phyloP scores from a whole-genome alignment of 1,140 invertebrate species.

The Acromyrmex charruanus region DNA sequence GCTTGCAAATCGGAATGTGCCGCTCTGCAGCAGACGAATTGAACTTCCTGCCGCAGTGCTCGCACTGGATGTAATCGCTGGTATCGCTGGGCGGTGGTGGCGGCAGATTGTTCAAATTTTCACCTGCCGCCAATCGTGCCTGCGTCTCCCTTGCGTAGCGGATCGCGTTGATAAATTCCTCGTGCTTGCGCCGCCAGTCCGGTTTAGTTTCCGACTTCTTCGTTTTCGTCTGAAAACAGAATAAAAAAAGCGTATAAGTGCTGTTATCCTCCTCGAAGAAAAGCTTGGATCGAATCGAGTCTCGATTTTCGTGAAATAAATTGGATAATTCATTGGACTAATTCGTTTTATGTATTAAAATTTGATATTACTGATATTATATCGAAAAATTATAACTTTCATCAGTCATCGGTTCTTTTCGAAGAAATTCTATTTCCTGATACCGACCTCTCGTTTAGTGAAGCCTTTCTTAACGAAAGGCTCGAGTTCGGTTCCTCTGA shows the following conservation, averaged over 20 bases:
- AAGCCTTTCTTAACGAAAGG: slow-evolving; percentile 88
- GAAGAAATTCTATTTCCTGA: neutral
- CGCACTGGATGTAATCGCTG: slow-evolving; percentile 96
- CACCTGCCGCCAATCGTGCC: slow-evolving; percentile 93
- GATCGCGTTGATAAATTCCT: slow-evolving; percentile 96
- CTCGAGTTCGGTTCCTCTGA: slow-evolving; percentile 95
- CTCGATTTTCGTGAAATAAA: neutral
- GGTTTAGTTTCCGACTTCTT: slow-evolving; percentile 81
- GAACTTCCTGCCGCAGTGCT: slow-evolving; percentile 96
- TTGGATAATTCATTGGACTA: neutral
- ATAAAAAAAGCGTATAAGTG: neutral
- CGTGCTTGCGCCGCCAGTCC: slow-evolving; percentile 97
- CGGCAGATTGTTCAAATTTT: slow-evolving; percentile 94
- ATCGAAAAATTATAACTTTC: neutral
- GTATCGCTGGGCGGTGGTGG: slow-evolving; percentile 95
- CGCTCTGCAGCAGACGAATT: slow-evolving; percentile 94
- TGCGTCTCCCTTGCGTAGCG: slow-evolving; percentile 96
- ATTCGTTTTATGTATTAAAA: neutral
- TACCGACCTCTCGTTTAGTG: slow-evolving; percentile 77
- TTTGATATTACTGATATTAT: neutral
- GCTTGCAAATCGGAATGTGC: slow-evolving; percentile 97
- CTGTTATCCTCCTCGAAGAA: neutral
- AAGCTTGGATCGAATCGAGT: neutral
- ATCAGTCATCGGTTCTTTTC: neutral
- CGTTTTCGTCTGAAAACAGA: slow-evolving; percentile 74